Evolutionary conservation across 2,113 vertebrate genomes (phyloP).

Genomic region (Variabilichromis moorii): DNA sequence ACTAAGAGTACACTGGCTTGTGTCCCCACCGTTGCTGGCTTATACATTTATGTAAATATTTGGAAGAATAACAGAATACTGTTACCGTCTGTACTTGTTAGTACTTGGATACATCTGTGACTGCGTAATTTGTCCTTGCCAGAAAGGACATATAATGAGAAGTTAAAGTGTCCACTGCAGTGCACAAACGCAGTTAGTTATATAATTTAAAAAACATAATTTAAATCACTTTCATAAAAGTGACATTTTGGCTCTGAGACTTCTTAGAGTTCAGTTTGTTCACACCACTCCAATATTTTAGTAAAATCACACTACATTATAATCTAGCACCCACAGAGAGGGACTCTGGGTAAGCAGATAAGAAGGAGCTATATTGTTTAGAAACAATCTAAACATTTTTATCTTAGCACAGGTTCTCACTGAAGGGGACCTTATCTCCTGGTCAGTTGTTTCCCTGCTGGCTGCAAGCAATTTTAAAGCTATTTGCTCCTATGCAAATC

Average conservation of each 20-base stretch:
- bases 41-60: not conserved
- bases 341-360: not conserved
- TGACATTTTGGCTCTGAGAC: not conserved
- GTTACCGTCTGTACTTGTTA: not conserved
- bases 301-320: not conserved
- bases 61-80: not conserved
- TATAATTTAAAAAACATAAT: accelerated
- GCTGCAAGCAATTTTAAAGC: not conserved
- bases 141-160: not conserved
- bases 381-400: not conserved
- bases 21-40: not conserved
- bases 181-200: accelerated
- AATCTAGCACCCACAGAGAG: not conserved
- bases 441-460: not conserved
- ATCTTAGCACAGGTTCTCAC: not conserved
- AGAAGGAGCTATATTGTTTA: not conserved
- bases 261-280: not conserved
- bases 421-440: not conserved
- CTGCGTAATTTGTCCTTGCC: not conserved
- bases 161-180: not conserved
- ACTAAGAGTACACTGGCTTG: not conserved
- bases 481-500: not conserved
- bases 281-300: not conserved
- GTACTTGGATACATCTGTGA: not conserved
- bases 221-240: not conserved